Conservation (phyloP, 2,888 invertebrate species). For the Myopa tessellatipennis region DNA sequence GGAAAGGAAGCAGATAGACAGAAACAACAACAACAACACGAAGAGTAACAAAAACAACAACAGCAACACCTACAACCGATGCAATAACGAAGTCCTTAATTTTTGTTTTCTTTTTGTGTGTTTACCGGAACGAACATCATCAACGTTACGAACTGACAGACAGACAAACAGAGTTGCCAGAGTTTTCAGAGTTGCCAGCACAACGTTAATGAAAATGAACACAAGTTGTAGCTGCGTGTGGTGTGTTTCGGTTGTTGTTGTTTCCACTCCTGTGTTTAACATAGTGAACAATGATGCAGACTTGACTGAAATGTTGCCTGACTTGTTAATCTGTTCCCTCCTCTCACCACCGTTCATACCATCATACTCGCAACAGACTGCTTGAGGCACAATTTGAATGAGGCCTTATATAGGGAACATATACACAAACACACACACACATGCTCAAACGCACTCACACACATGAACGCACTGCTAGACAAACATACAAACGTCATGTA, state of each 20-base stretch:
- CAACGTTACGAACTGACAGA: neutral
- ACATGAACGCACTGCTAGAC: neutral
- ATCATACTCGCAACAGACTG: neutral
- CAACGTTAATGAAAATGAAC: constrained; percentile 19
- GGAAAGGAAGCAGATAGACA: constrained; percentile 20
- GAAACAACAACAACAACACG: neutral
- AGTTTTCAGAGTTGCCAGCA: constrained; percentile 18
- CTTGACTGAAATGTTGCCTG: neutral
- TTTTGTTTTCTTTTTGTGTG: neutral
- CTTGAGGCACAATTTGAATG: neutral
- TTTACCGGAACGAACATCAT: neutral
- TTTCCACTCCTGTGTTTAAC: neutral
- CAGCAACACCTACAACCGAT: neutral
- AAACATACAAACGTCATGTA: neutral
- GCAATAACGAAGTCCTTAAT: neutral
- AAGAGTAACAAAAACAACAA: neutral
- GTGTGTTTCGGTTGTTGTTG: neutral
- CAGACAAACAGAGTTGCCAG: neutral
- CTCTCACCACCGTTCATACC: neutral
- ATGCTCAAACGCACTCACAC: neutral
- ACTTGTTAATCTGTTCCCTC: neutral
- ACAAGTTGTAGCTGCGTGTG: neutral
- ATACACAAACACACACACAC: neutral
- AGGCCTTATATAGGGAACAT: neutral
- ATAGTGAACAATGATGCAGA: neutral